Base-by-base conservation (phyloP, 2,113 vertebrate species). In the Crotalus tigris region DNA sequence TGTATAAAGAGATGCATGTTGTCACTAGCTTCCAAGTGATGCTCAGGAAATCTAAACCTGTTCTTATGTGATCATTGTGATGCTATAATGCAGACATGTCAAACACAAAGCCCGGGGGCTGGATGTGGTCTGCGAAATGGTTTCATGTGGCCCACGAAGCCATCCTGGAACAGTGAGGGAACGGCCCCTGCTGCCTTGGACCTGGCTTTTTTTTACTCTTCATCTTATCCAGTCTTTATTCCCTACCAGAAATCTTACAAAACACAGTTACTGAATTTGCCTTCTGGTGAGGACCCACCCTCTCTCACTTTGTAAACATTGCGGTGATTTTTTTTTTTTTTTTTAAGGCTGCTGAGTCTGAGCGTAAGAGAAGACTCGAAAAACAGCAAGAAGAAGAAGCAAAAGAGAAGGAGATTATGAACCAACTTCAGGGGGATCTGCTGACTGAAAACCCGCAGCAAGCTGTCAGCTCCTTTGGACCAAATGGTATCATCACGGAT, bases 381-480 rank as follows among this genome's bases (percentile, higher is more conserved):
- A 96, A 92, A 54, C 57, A 89, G 15, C 94, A 97, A 23, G 94
- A 98, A 29, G 95, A 97, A 1, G 97, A 97, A 19, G 97, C 98
- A 64, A 97, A 98, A 91, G 61, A 93, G 92, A 93, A 95, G 0
- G 98, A 98, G 93, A 98, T 98, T 94, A 69, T 96, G 85, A 97
- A 87, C 96, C 96, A 97, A 4, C 96, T 98, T 92, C 95, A 23
- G 13, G 97, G 98, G 89, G 96, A 97, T 39, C 95, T 98, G 61
- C 97, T 98, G 21, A 97, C 96, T 0, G 97, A 97, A 96, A 97
- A 97, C 64, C 97, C 91, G 0, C 95, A 96, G 11, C 97, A 98
- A 94, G 96, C 96, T 0, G 44, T 92, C 5, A 96, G 97, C 87
- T 94, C 96, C 57, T 96, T 97, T 15, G 98, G 97, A 17, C 94